Conservation (phyloP, 2,797 vertebrate genomes). For the Chaetophractus vellerosus region DNA sequence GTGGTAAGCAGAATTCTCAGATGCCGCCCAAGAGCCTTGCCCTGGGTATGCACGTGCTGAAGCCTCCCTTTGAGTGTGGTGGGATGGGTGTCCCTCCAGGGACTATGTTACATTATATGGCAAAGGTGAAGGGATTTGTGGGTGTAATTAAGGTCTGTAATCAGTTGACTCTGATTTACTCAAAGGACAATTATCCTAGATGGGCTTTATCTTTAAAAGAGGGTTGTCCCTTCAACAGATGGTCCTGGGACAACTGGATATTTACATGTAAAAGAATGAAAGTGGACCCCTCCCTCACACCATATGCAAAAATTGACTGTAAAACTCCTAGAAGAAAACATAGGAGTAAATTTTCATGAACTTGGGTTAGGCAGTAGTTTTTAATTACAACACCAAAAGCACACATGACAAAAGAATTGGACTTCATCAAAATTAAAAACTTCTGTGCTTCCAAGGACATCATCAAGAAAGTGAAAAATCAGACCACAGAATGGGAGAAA, state of each 20-base stretch:
- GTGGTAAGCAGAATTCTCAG: background rate
- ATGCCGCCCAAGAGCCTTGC: background rate
- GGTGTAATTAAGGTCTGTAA: background rate
- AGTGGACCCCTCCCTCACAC: background rate
- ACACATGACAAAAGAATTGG: background rate
- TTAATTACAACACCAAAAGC: background rate
- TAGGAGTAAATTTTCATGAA: background rate
- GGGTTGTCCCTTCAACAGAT: background rate
- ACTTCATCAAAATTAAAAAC: constrained; percentile 1
- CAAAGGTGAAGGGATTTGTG: background rate
- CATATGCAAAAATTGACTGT: background rate
- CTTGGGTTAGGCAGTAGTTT: background rate
- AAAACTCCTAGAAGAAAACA: background rate
- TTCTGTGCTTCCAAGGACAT: background rate
- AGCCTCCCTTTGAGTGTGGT: background rate
- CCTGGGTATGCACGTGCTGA: background rate
- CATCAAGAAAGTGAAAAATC: constrained; percentile 5
- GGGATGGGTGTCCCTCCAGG: background rate
- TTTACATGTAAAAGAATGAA: constrained; percentile 8
- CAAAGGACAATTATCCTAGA: background rate
- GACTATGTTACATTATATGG: background rate
- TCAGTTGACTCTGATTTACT: background rate
- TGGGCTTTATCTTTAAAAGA: background rate
- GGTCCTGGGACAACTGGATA: background rate
- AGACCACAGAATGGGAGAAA: background rate